Evolutionary conservation across 2,888 invertebrate species (phyloP), one percentile per base, ranked within the genome.

Genomic region (Thymelicus lineola): DNA sequence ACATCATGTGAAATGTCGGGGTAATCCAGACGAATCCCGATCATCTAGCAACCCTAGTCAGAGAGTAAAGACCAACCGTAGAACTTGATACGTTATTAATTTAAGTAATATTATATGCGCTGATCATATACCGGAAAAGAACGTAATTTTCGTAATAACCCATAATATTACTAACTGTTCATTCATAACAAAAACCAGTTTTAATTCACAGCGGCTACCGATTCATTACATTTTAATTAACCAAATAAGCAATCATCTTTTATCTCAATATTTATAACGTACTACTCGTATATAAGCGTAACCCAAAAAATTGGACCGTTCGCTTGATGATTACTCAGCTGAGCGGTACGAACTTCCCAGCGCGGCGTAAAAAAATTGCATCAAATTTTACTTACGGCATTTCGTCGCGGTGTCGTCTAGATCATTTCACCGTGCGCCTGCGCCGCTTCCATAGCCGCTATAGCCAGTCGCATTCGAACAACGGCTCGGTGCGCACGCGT

Each of bases 391-490:
- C 63, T 69, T 69, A 63, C 63, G 63, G 58, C 63, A 50, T 69
- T 69, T 63, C 69, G 69, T 69, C 63, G 48, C 69, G 69, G 63
- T 63, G 68, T 58, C 68, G 68, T 68, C 68, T 61, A 17, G 67
- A 63, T 69, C 68, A 69, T 69, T 69, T 69, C 68, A 63, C 68
- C 67, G 67, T 62, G 68, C 68, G 68, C 73, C 55, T 70, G 65
- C 64, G 71, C 63, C 63, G 68, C 15, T 69, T 70, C 70, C 65
- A 46, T 62, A 71, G 65, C 66, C 68, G 76, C 73, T 81, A 38
- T 42, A n/a, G 38, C 36, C 86, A 88, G 89, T 88, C 80, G 84
- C 83, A 81, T 78, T 77, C 79, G 84, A 85, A 87, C 85, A 77
- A 67, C 79, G 75, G 78, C 74, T 71, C 70, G 76, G 84, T 77